These are phyloP conservation scores for Aspidoscelis tigris DNA, from an alignment of 2,113 vertebrate genomes.

Conservation along the genomic window DNA sequence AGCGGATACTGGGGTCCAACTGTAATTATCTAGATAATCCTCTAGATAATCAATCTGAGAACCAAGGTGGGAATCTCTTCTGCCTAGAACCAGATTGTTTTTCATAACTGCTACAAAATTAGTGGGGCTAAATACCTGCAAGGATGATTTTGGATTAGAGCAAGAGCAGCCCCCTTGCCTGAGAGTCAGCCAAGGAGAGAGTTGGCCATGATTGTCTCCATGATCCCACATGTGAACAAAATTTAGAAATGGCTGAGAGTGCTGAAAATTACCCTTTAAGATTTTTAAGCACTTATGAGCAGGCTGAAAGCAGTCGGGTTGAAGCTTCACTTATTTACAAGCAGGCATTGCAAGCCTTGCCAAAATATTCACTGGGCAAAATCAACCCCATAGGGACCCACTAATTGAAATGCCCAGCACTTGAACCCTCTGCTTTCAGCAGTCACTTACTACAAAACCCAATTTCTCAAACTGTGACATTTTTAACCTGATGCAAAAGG, in stretches of 20 bases:
- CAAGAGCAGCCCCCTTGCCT: no score
- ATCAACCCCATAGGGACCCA: background rate
- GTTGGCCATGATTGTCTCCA: no score
- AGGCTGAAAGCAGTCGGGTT: conserved; percentile 13
- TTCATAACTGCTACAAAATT: no score
- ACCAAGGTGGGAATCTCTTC: no score
- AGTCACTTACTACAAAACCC: background rate
- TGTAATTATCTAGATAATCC: no score
- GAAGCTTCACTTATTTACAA: conserved; percentile 22
- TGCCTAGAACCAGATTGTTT: no score
- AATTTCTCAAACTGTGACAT: background rate
- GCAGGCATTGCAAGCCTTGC: background rate
- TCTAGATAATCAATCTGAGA: no score
- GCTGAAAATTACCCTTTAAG: background rate
- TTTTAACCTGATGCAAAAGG: background rate
- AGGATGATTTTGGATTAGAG: no score
- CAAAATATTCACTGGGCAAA: background rate
- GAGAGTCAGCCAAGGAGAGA: no score
- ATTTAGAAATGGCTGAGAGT: background rate
- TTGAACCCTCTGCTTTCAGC: background rate
- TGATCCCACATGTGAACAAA: background rate
- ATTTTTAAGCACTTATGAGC: background rate
- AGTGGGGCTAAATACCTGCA: no score
- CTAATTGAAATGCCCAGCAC: conserved; percentile 17
- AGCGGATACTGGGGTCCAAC: no score